These are phyloP conservation scores for Caenorhabditis sp. DNA, from an alignment of 2,888 invertebrate species.

Conservation along the genomic window DNA sequence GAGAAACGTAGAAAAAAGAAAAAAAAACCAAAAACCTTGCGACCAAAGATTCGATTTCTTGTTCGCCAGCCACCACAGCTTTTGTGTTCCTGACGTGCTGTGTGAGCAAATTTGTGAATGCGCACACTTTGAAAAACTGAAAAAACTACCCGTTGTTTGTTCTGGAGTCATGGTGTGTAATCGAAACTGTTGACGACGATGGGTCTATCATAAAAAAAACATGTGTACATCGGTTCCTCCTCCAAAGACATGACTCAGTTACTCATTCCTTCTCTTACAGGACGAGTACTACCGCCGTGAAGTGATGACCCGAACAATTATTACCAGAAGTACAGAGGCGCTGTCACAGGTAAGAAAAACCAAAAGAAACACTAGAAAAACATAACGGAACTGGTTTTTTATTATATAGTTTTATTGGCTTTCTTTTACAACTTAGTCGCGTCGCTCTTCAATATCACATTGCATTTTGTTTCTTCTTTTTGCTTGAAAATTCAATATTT, in stretches of 20 bases:
- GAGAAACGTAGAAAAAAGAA: too few species aligned
- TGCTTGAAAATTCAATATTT: too few species aligned
- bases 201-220: conserved; percentile 55
- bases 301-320: conserved; percentile 81
- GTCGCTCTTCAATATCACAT: too few species aligned
- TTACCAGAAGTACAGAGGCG: conserved; percentile 81
- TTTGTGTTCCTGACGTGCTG: conserved; percentile 7
- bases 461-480: too few species aligned
- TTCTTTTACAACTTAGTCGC: not conserved
- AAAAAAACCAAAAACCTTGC: not conserved
- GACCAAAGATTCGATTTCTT: not conserved
- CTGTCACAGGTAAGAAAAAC: conserved; percentile 69
- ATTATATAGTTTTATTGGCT: conserved; percentile 18
- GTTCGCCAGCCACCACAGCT: not conserved
- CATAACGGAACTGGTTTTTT: conserved; percentile 6
- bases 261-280: conserved; percentile 50
- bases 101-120: conserved; percentile 7
- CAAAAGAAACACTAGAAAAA: not conserved
- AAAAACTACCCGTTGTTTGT: not conserved
- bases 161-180: conserved; percentile 21
- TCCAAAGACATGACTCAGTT: not conserved
- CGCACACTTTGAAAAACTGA: not conserved
- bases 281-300: conserved; percentile 82
- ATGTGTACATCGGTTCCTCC: conserved; percentile 34
- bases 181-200: conserved; percentile 49